These are phyloP conservation scores for Tromatobia lineatoria DNA, from an alignment of 2,888 invertebrate genomes.

Conservation along the genomic window DNA sequence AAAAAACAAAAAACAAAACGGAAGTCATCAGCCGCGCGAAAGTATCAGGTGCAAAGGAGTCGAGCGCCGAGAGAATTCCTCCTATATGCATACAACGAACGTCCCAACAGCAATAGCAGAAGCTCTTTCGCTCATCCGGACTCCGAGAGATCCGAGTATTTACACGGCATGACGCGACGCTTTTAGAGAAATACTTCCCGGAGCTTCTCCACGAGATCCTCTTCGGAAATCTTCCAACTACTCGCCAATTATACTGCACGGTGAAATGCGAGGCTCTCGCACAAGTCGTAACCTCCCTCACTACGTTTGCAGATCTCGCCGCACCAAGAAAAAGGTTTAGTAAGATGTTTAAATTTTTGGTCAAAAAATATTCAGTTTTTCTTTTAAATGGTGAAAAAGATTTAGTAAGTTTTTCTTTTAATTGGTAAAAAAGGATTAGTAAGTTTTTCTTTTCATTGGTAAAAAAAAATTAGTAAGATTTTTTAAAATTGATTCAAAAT, in stretches of 20 bases:
- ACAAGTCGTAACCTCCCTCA: not conserved
- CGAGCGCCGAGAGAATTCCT: conserved; percentile 56
- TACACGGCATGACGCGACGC: conserved; percentile 83
- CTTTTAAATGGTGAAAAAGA: too few species aligned
- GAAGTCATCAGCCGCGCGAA: conserved; percentile 80
- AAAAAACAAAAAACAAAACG: conserved; percentile 8
- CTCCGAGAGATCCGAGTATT: conserved; percentile 74
- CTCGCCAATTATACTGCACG: conserved; percentile 63
- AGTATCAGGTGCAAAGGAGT: conserved; percentile 82
- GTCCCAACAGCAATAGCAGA: conserved; percentile 45
- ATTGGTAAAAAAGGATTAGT: too few species aligned
- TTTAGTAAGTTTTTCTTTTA: too few species aligned
- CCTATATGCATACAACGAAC: conserved; percentile 14
- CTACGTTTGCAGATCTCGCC: not conserved
- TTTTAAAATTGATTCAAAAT: too few species aligned
- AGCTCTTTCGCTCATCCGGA: conserved; percentile 58
- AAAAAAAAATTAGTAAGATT: too few species aligned
- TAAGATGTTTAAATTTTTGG: too few species aligned
- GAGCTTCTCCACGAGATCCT: not conserved
- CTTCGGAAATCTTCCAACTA: conserved; percentile 11
- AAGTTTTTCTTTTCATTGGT: too few species aligned
- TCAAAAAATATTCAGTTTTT: too few species aligned
- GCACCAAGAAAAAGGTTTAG: too few species aligned
- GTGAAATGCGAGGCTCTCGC: conserved; percentile 1
- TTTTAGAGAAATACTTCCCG: conserved; percentile 74